Evolutionary conservation across 2,113 vertebrate genomes (phyloP), one percentile per base, ranked within the genome.

Genomic region (Mustela nigripes): DNA sequence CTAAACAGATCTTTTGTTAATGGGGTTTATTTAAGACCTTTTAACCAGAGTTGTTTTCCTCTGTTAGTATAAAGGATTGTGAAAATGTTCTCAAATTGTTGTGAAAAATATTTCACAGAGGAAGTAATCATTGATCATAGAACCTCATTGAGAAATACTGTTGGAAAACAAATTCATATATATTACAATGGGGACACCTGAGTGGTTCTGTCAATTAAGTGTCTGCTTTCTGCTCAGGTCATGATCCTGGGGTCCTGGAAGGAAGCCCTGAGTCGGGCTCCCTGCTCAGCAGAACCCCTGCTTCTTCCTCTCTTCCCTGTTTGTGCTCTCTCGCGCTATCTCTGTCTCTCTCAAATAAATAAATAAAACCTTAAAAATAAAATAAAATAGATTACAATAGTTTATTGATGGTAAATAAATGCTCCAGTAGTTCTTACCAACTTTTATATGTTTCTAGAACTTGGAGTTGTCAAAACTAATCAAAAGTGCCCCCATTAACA

Each of bases 1-100:
- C 58, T 81, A 36, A 3, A 82, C 12, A 82, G 31, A 42, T 94
- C 65, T 89, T 89, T 95, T 89, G 42, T 8, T 84, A 90, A 65
- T 62, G 18, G 45, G 1, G 2, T 2, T 88, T 56, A 80, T 86
- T 88, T 42, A 91, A 73, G 22, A 91, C 18, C n/a, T 74, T 76
- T 48, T 21, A 93, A 74, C 45, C 4, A 39, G 22, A 60, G 33
- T 71, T 33, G n/a, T 33, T 95, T 97, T 15, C 53, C 36, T 82
- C 50, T 96, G n/a, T 39, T 90, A 4, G 39, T 19, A 8, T 33
- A 56, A 93, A 82, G 9, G 6, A 31, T 71, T 24, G 60, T 26
- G 12, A 85, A 86, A 80, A 0, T 31, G 33, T 71, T 33, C 33
- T 26, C 36, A 80, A 97, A 95, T 58, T 93, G 0, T 79, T 31